A percentile compares a stretch with the other conserved stretches of the same genome.
These are phyloP conservation scores for Drosophila quadrilineata DNA, from an alignment of 1,140 invertebrate species.

Conservation along the genomic window DNA sequence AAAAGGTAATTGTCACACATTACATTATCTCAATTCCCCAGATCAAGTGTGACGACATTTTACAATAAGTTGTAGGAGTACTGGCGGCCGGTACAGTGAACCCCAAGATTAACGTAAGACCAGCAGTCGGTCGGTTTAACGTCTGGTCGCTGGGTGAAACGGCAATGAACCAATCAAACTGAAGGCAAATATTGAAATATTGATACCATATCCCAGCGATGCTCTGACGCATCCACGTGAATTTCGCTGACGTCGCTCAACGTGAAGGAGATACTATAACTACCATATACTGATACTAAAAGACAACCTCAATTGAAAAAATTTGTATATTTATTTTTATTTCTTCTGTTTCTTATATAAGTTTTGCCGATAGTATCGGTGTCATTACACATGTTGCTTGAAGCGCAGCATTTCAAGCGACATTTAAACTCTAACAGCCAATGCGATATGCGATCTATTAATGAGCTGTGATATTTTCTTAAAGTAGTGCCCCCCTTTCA, in stretches of 20 bases:
- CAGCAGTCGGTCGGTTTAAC: constrained; percentile 34
- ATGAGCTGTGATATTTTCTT: constrained; percentile 62
- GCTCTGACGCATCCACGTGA: not conserved
- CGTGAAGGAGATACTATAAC: not conserved
- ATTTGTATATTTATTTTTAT: too few species aligned
- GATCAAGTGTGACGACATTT: not conserved
- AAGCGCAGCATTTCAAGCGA: constrained; percentile 49
- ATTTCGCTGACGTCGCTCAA: constrained; percentile 1
- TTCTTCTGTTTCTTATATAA: constrained; percentile 41
- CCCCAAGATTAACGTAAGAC: constrained; percentile 30
- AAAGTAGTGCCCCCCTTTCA: not conserved
- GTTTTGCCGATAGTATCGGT: constrained; percentile 25
- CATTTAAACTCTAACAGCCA: constrained; percentile 41
- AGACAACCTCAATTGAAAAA: constrained; percentile 21
- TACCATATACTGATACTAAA: too few species aligned
- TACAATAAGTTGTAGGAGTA: constrained; percentile 4
- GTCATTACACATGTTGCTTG: constrained; percentile 49
- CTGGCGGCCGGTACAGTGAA: constrained; percentile 49
- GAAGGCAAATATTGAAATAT: constrained; percentile 25
- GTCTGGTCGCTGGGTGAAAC: constrained; percentile 49
- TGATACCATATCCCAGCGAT: constrained; percentile 16
- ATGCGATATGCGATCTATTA: constrained; percentile 62
- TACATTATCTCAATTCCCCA: constrained; percentile 19
- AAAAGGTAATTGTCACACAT: constrained; percentile 72
- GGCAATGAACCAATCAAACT: constrained; percentile 55